A percentile compares a stretch with the other conserved stretches of the same genome.
These are phyloP conservation scores for Rhogogaster chlorosoma DNA, from an alignment of 2,888 invertebrate species.

Conservation along the genomic window DNA sequence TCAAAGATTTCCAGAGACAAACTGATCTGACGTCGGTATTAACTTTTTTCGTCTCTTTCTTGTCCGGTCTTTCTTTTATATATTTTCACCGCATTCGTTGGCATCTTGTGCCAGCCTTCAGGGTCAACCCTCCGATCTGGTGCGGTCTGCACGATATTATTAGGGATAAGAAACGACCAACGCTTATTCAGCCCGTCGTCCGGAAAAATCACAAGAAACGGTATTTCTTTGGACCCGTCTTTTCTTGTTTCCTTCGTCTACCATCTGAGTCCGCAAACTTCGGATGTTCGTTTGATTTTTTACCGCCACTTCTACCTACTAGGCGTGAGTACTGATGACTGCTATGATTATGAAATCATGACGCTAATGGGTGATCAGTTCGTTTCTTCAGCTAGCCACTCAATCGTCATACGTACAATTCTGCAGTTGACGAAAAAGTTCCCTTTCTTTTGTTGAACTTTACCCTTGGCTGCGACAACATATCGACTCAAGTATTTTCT, in stretches of 20 bases:
- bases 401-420: neutral
- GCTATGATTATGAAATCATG: neutral
- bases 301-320: neutral
- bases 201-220: slow-evolving; percentile 40
- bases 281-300: neutral
- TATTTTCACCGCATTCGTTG: slow-evolving; percentile 23
- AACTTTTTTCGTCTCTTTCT: slow-evolving; percentile 8
- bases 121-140: slow-evolving; percentile 36
- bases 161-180: slow-evolving; percentile 42
- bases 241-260: neutral
- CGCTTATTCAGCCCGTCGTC: slow-evolving; percentile 36
- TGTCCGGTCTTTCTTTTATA: slow-evolving; percentile 23
- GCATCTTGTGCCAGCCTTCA: slow-evolving; percentile 20
- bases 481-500: neutral
- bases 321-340: neutral
- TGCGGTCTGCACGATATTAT: slow-evolving; percentile 39
- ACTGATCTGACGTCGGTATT: slow-evolving; percentile 34
- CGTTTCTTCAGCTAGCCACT: neutral
- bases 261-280: neutral
- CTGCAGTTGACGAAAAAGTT: neutral
- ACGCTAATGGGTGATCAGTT: neutral
- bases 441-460: neutral
- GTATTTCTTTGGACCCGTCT: neutral
- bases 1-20: slow-evolving; percentile 33
- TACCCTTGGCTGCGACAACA: too few species aligned